These are phyloP conservation scores for Elachura formosa DNA, from an alignment of 2,113 vertebrate genomes.

Conservation along the genomic window DNA sequence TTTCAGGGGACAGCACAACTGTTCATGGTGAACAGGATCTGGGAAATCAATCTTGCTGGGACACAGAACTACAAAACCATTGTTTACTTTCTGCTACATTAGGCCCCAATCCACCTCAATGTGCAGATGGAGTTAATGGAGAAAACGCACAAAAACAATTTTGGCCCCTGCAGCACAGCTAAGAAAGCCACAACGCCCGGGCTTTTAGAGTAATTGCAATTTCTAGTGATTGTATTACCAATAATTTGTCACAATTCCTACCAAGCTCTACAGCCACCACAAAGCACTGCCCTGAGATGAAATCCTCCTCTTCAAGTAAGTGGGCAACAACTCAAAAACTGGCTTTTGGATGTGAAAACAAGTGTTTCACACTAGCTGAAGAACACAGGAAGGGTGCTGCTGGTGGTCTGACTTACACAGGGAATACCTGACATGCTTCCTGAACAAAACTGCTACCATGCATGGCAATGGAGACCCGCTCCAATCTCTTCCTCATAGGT, in stretches of 20 bases:
- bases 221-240: background rate
- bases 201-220: accelerated
- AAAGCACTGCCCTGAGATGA: background rate
- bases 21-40: background rate
- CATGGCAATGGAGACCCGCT: background rate
- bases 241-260: background rate
- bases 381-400: background rate
- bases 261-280: background rate
- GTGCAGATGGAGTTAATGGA: background rate
- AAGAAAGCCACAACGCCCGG: background rate
- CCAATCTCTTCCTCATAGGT: background rate
- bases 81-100: background rate
- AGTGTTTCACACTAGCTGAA: background rate
- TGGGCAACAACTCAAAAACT: accelerated
- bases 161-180: background rate
- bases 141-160: background rate
- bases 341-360: background rate
- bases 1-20: background rate
- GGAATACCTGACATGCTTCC: background rate
- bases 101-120: background rate
- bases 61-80: background rate
- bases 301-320: background rate
- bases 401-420: background rate
- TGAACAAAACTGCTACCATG: background rate
- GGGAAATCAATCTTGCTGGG: background rate